Base-by-base conservation (phyloP, 2,797 vertebrate species). In the Staurois parvus region DNA sequence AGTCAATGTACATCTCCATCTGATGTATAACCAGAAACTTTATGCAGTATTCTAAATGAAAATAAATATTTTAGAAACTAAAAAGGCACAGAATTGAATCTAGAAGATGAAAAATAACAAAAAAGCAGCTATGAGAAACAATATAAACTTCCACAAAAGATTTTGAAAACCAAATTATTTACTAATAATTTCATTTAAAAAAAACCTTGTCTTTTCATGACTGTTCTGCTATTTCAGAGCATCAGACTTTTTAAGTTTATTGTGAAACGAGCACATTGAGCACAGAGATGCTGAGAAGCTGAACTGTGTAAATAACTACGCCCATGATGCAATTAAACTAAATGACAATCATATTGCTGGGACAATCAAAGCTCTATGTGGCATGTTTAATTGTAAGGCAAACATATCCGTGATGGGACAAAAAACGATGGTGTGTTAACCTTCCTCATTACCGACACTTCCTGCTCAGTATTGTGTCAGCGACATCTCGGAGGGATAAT, bases 341-440 rank as follows among this genome's bases (percentile, higher is more conserved):
- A 76, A 84, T 84, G 64, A 77, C 67, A 77, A 77, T 77, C 48
- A 84, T 66, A 76, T 84, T 77, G 34, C 67, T 78, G 68, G 83
- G 56, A 68, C 73, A 84, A 76, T 77, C 62, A 32, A 56, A 76
- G 29, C 82, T 84, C 66, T 77, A 72, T 84, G 83, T 72, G 83
- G 83, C 76, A 78, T 29, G 75, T 78, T 72, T 79, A 78, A 79
- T 79, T 64, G 75, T 78, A 30, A 45, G 68, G 75, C 83, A 78
- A 77, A 78, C 52, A 72, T 78, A 72, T 79, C 76, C 67, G 29
- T 72, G 67, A 79, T 81, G 56, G 69, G 67, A 26, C 78, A 80
- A 69, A 80, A 66, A 56, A 52, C 45, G 24, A 37, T 28, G 66
- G 30, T 7, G 64, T 84, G 76, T 79, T 84, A 84, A 84, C 68